Evolutionary conservation across 2,888 invertebrate genomes (phyloP), one percentile per base, ranked within the genome.

Genomic region (Caenorhabditis sp.): DNA sequence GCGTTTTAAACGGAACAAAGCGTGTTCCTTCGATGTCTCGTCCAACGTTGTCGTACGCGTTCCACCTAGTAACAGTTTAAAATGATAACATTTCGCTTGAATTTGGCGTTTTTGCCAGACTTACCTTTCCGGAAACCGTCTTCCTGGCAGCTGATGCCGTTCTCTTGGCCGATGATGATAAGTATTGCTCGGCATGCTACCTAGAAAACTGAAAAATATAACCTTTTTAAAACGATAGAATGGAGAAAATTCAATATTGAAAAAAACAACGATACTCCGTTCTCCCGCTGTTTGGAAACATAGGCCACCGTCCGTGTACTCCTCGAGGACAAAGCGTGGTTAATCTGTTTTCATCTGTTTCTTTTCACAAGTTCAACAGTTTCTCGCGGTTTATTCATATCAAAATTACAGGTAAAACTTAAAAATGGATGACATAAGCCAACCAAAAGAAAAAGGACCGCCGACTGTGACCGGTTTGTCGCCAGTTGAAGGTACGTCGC

Each of bases 401-500:
- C 24, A 9, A 53, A 26, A 22, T 59, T 59, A 8, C 30, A 45
- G 61, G 46, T 53, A 70, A 4, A 56, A 56, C 43, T 26, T 20
- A 24, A 43, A 46, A 53, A 74, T 74, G 73, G 66, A 74, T n/a
- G 73, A 74, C 11, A 48, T 53, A 32, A 13, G 32, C 0, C 24
- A 46, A 2, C 30, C 58, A 27, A 17, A 20, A 22, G 45, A 45
- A 9, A 56, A 26, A 15, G 70, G 81, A 1, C 78, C 79, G 5
- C 87, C 87, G 7, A 72, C 84, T 7, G 96, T 97, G 17, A 96
- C 96, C 45, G 99, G 99, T 24, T 93, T 99, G 77, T 98, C 98
- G 3, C 99, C 99, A 0, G 98, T 96, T 89, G 98, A 99, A 91
- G 99, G 98, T 72, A 24, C n/a, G n/a, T n/a, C n/a, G n/a, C n/a